Conservation (phyloP, 1,140 invertebrate genomes). For the Elymnias hypermnestra region DNA sequence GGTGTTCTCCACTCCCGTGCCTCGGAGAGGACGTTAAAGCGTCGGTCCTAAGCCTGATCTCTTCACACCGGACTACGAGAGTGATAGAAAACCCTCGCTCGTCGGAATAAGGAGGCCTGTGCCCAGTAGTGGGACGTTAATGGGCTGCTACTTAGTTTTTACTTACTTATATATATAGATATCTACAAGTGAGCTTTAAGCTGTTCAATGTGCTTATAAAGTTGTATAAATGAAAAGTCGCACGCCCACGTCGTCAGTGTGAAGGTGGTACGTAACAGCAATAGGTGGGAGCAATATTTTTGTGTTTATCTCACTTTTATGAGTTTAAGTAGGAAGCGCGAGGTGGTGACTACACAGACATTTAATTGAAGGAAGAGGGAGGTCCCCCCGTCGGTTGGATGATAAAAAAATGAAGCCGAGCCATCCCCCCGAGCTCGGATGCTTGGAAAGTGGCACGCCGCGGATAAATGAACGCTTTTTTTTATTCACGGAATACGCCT, state of each 20-base stretch:
- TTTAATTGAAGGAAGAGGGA: conserved; percentile 69
- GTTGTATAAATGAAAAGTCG: no score
- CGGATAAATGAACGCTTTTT: conserved; percentile 74
- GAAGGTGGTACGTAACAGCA: conserved; percentile 31
- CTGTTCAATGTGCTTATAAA: no score
- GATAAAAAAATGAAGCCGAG: conserved; percentile 64
- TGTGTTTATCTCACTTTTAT: conserved; percentile 73
- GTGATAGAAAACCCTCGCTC: no score
- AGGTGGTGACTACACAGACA: conserved; percentile 67
- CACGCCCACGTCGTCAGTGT: neutral
- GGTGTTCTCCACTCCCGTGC: no score
- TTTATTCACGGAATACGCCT: conserved; percentile 68
- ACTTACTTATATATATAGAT: no score
- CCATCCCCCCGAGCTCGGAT: conserved; percentile 68
- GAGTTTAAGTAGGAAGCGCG: conserved; percentile 69
- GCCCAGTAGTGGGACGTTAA: no score
- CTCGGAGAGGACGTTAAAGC: no score
- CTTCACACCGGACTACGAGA: no score
- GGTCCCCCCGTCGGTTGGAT: conserved; percentile 50
- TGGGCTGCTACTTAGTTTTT: no score
- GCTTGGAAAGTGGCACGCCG: conserved; percentile 71
- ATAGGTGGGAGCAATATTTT: conserved; percentile 63
- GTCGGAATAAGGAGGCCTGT: no score
- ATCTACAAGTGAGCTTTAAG: no score
- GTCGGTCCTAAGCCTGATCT: no score